These are phyloP conservation scores for Panurus biarmicus DNA, from an alignment of 2,113 vertebrate species.

Conservation along the genomic window DNA sequence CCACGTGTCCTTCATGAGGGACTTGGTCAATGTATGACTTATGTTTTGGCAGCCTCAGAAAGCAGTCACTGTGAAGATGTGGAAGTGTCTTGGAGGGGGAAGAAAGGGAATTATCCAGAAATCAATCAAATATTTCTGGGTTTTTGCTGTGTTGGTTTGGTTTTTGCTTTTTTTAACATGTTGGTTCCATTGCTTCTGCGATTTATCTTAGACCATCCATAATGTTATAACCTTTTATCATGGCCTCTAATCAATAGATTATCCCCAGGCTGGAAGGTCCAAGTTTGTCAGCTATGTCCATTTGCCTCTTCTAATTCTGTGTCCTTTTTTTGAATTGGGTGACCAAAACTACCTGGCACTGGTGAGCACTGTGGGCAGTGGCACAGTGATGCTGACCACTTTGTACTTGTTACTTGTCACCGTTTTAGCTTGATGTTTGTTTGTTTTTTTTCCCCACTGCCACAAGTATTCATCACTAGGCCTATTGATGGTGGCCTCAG, in stretches of 20 bases:
- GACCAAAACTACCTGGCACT: background rate
- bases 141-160: background rate
- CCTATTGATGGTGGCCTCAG: background rate
- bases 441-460: background rate
- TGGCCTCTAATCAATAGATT: background rate
- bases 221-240: background rate
- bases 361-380: background rate
- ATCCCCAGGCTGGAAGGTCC: background rate
- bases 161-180: background rate
- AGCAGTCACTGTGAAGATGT: background rate
- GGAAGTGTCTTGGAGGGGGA: background rate
- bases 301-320: background rate
- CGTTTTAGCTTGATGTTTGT: background rate
- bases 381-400: background rate
- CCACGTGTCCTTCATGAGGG: background rate
- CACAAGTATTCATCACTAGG: background rate
- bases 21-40: background rate
- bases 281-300: background rate
- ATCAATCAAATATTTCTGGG: background rate
- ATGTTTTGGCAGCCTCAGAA: slow-evolving; percentile 18
- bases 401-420: background rate
- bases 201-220: background rate
- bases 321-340: background rate
- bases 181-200: background rate
- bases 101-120: background rate